These are phyloP conservation scores for Channallabes apus DNA, from an alignment of 2,797 vertebrate genomes.

Conservation along the genomic window DNA sequence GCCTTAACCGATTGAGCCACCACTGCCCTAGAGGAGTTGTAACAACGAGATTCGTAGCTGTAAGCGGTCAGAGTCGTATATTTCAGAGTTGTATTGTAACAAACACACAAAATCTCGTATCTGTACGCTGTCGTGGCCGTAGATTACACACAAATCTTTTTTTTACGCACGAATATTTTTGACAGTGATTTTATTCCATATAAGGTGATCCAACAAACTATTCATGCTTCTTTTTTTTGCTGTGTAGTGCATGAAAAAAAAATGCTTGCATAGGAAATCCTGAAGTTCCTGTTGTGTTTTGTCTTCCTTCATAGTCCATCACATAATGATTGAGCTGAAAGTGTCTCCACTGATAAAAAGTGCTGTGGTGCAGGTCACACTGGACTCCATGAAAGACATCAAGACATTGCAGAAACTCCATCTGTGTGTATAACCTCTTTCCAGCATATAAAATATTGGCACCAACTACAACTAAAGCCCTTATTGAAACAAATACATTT, in stretches of 20 bases:
- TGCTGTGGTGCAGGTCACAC: conserved; percentile 70
- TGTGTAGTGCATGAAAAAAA: neutral
- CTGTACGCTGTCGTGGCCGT: too few species aligned
- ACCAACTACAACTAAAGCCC: neutral
- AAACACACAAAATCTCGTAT: too few species aligned
- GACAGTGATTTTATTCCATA: too few species aligned
- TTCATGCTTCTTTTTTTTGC: too few species aligned
- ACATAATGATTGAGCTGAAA: conserved; percentile 74
- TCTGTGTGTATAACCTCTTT: conserved; percentile 66
- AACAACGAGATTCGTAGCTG: too few species aligned
- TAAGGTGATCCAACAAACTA: too few species aligned
- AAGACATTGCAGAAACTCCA: conserved; percentile 60
- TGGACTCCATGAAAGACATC: conserved; percentile 57
- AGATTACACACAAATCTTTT: too few species aligned
- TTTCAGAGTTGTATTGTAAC: too few species aligned
- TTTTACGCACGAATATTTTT: too few species aligned
- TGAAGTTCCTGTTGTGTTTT: neutral
- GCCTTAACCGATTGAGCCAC: too few species aligned
- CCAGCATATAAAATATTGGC: neutral
- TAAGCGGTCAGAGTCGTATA: too few species aligned
- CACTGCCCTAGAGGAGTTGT: too few species aligned
- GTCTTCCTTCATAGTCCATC: conserved; percentile 63
- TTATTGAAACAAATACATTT: neutral
- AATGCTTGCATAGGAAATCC: neutral
- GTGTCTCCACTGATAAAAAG: conserved; percentile 70